phyloP scores from a whole-genome alignment of 2,888 invertebrate genomes.

The Galerucella pusilla region DNA sequence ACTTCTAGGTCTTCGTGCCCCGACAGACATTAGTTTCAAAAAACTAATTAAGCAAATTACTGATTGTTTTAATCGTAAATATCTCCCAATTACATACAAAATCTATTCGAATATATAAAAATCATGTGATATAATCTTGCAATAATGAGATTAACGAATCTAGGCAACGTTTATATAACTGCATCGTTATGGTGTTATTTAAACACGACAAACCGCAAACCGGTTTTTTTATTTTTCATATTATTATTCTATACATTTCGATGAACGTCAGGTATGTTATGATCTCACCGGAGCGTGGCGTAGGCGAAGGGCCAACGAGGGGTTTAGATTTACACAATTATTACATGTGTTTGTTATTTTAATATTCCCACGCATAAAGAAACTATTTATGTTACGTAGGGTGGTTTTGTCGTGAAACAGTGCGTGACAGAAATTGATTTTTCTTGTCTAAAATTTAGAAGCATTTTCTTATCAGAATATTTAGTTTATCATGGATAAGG shows the following conservation, averaged over 20 bases:
- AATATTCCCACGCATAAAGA: not conserved
- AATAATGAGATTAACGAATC: slow-evolving; percentile 12
- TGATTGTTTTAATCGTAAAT: too few species aligned
- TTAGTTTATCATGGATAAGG: too few species aligned
- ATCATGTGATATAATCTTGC: slow-evolving; percentile 3
- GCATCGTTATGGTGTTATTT: slow-evolving; percentile 17
- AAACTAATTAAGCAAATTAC: too few species aligned
- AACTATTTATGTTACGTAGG: not conserved
- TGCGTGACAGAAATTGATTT: too few species aligned
- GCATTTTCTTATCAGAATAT: too few species aligned
- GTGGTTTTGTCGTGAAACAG: not conserved
- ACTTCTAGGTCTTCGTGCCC: too few species aligned
- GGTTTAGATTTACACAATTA: not conserved
- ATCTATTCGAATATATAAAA: not conserved
- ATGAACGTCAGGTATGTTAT: slow-evolving; percentile 29
- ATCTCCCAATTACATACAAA: not conserved
- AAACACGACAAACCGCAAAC: slow-evolving; percentile 18
- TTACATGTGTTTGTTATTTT: not conserved
- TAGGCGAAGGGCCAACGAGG: not conserved
- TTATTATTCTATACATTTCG: slow-evolving; percentile 13
- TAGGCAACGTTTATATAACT: slow-evolving; percentile 21
- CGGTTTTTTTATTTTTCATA: slow-evolving; percentile 16
- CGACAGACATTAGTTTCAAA: too few species aligned
- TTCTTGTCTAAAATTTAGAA: too few species aligned
- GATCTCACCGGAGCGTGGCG: slow-evolving; percentile 13